These are phyloP conservation scores for Rhingia rostrata DNA, from an alignment of 2,888 invertebrate species.

Conservation along the genomic window DNA sequence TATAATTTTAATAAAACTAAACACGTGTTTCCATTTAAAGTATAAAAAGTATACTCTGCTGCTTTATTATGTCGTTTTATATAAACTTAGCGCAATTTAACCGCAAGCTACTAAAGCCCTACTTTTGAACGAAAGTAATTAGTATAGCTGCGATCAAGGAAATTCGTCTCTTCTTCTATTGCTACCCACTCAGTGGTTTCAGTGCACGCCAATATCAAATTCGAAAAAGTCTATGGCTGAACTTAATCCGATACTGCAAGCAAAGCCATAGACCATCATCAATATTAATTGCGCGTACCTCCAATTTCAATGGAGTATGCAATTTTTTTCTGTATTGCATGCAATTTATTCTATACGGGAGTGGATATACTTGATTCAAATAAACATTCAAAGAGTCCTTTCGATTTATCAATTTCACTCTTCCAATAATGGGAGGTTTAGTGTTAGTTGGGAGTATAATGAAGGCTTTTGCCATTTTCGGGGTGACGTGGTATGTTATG, in stretches of 20 bases:
- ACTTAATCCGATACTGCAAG: conserved; percentile 24
- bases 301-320: conserved; percentile 17
- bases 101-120: not conserved
- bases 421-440: not conserved
- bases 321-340: conserved; percentile 13
- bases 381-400: conserved; percentile 4
- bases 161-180: conserved; percentile 21
- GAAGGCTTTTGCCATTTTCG: not conserved
- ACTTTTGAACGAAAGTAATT: conserved; percentile 19
- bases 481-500: not conserved
- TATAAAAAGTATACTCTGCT: no score
- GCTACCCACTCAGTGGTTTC: conserved; percentile 8
- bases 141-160: conserved; percentile 11
- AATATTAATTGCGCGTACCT: conserved; percentile 43
- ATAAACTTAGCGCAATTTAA: not conserved
- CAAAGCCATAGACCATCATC: conserved; percentile 31
- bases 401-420: conserved; percentile 26
- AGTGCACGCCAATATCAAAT: conserved; percentile 17
- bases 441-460: not conserved
- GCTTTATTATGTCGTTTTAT: not conserved
- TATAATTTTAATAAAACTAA: no score
- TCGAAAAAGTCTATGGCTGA: conserved; percentile 23
- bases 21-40: no score
- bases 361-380: conserved; percentile 3
- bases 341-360: not conserved